These are phyloP conservation scores for Stenotaenia linearis DNA, from an alignment of 2,888 invertebrate genomes.

Conservation along the genomic window DNA sequence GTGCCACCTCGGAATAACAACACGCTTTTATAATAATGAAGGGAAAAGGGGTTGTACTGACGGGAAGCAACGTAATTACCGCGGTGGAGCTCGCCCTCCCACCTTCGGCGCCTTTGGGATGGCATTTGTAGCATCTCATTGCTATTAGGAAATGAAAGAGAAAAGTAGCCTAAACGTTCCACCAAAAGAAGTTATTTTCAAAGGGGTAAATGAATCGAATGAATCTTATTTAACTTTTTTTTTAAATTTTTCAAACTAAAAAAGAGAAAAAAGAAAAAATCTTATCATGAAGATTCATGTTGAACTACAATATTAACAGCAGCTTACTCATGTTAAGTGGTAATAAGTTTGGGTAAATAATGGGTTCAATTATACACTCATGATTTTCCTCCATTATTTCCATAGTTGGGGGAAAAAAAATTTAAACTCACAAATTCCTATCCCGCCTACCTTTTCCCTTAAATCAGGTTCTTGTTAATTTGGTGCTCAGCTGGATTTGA, in stretches of 20 bases:
- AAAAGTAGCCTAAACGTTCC: not conserved
- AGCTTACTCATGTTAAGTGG: not conserved
- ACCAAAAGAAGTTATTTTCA: not conserved
- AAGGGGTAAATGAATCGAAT: not conserved
- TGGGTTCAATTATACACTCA: conserved; percentile 4
- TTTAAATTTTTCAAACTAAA: not conserved
- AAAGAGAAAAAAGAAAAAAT: not conserved
- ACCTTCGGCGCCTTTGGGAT: not conserved
- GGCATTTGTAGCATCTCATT: not conserved
- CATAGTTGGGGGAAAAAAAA: not conserved
- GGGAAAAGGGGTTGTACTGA: not conserved
- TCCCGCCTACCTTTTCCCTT: not conserved
- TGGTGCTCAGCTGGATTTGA: not conserved
- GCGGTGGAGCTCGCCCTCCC: not conserved
- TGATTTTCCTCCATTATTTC: not conserved
- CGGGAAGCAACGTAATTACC: not conserved
- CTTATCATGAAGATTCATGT: not conserved
- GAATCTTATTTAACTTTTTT: not conserved
- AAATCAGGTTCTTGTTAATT: conserved; percentile 13
- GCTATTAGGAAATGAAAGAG: not conserved
- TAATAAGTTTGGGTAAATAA: not conserved
- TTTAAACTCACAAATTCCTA: not conserved
- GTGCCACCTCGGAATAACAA: conserved; percentile 7
- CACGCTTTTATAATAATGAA: conserved; percentile 21
- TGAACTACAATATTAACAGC: not conserved